These are phyloP conservation scores for Sardinella longiceps DNA, from an alignment of 2,797 vertebrate species.

Conservation along the genomic window DNA sequence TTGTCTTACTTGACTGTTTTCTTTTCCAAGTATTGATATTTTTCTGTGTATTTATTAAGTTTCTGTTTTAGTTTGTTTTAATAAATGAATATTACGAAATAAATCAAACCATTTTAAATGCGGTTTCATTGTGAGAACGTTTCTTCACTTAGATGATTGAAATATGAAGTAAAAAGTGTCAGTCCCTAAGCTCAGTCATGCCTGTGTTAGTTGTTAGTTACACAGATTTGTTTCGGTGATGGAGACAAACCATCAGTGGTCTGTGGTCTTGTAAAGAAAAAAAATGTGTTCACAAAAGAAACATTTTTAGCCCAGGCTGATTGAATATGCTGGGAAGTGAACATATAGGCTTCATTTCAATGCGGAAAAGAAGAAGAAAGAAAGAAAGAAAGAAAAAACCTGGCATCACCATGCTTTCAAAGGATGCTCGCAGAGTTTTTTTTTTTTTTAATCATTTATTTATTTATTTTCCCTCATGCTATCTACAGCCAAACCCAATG, in stretches of 20 bases:
- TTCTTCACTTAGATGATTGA: not conserved
- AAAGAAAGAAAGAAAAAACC: no score
- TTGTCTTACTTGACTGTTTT: conserved; percentile 60
- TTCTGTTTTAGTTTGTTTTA: conserved; percentile 70
- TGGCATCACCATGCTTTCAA: not conserved
- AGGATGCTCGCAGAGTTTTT: not conserved
- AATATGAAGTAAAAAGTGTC: not conserved
- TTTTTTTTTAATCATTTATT: no score
- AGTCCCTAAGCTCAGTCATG: not conserved
- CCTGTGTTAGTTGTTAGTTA: not conserved
- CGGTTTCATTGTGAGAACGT: not conserved
- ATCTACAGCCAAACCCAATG: not conserved
- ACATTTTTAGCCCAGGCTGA: not conserved
- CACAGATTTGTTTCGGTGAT: not conserved
- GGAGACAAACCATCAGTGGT: not conserved
- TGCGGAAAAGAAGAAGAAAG: not conserved
- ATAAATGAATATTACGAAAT: conserved; percentile 78
- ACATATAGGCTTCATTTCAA: not conserved
- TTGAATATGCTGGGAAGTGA: not conserved
- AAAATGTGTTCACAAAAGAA: not conserved
- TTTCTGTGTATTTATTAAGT: conserved; percentile 76
- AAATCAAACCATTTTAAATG: not conserved
- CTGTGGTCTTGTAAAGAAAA: not conserved
- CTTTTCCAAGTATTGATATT: conserved; percentile 59
- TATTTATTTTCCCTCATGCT: not conserved